These are phyloP conservation scores for Caenorhabditis virilis DNA, from an alignment of 2,888 invertebrate species.

Conservation along the genomic window DNA sequence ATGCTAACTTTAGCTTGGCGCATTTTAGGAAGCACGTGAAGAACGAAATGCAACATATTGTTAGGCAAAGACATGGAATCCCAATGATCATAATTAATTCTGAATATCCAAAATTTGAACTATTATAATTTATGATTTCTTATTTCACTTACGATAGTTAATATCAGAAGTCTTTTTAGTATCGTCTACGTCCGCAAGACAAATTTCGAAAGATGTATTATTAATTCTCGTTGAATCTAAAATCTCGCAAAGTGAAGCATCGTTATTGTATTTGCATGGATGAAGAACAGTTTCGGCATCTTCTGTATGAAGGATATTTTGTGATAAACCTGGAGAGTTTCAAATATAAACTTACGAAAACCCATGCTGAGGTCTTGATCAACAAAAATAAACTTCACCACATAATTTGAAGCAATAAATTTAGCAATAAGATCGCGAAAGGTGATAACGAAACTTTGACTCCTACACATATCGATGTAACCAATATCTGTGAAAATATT, in stretches of 20 bases:
- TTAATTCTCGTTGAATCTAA: conserved; percentile 2
- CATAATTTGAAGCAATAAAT: conserved; percentile 8
- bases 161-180: conserved; percentile 2
- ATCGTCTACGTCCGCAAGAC: background rate
- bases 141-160: background rate
- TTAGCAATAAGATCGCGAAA: background rate
- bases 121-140: background rate
- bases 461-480: conserved; percentile 17
- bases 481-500: conserved; percentile 34
- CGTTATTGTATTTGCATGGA: conserved; percentile 14
- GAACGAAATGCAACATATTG: conserved; percentile 33
- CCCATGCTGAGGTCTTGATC: conserved; percentile 9
- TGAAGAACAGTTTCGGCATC: conserved; percentile 9
- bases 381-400: conserved; percentile 28
- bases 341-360: background rate
- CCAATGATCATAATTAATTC: conserved; percentile 47
- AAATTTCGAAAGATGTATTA: background rate
- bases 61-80: conserved; percentile 43
- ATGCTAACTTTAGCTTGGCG: conserved; percentile 20
- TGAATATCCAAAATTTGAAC: conserved; percentile 5
- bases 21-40: conserved; percentile 43
- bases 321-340: background rate
- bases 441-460: conserved; percentile 2
- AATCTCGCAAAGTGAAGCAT: conserved; percentile 17
- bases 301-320: conserved; percentile 1